These are phyloP conservation scores for Ahaetulla prasina DNA, from an alignment of 2,113 vertebrate species.

Conservation along the genomic window DNA sequence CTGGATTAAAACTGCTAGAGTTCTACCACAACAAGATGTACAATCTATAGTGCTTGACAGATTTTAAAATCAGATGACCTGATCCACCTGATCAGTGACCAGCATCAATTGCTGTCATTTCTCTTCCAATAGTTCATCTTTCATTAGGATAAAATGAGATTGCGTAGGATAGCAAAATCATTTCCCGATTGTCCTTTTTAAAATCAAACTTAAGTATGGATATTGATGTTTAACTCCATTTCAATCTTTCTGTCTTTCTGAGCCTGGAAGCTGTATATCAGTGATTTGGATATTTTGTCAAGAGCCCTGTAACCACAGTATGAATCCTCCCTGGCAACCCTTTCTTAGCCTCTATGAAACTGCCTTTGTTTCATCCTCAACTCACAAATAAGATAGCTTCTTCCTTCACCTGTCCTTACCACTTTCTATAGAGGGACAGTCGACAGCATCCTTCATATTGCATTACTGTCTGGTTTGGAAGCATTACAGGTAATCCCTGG, in stretches of 20 bases:
- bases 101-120: background rate
- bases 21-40: background rate
- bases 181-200: background rate
- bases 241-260: background rate
- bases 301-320: background rate
- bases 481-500: too few species aligned
- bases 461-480: too few species aligned
- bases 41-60: background rate
- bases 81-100: background rate
- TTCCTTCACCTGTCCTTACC: too few species aligned
- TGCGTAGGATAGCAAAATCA: background rate
- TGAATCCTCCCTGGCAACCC: background rate
- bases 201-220: background rate
- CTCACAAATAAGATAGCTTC: background rate
- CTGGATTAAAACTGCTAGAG: background rate
- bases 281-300: background rate
- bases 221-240: background rate
- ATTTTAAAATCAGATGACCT: background rate
- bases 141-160: background rate
- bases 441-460: too few species aligned
- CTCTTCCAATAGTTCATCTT: background rate
- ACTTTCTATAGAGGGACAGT: too few species aligned
- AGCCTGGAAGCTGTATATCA: background rate
- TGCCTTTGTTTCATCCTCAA: background rate
- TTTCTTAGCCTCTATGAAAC: background rate